phyloP scores from a whole-genome alignment of 1,140 invertebrate species.

The Drosophila varians region DNA sequence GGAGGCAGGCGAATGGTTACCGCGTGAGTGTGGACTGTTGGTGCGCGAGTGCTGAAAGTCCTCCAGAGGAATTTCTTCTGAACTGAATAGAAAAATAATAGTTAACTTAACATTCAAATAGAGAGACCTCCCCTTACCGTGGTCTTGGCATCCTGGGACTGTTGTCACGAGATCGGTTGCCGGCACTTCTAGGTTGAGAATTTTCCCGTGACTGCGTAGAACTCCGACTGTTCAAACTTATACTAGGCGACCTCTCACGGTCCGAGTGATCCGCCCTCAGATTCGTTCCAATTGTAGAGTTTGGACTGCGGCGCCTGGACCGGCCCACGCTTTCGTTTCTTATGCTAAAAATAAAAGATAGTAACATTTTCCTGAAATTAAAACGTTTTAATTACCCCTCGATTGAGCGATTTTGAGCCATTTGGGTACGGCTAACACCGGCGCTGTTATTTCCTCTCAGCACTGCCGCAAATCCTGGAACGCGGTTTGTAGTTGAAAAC shows the following conservation, averaged over 20 bases:
- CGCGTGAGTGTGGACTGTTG: slow-evolving; percentile 76
- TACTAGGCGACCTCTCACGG: slow-evolving; percentile 67
- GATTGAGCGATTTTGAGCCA: slow-evolving; percentile 77
- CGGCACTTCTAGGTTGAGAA: slow-evolving; percentile 63
- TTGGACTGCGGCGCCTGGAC: slow-evolving; percentile 71
- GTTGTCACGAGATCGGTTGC: slow-evolving; percentile 87
- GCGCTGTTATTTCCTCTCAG: slow-evolving; percentile 85
- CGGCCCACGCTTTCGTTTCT: slow-evolving; percentile 78
- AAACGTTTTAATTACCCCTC: slow-evolving; percentile 63
- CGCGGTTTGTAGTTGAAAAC: slow-evolving; percentile 86
- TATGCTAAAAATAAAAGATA: slow-evolving; percentile 49
- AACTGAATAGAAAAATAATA: slow-evolving; percentile 77
- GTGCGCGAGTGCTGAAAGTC: slow-evolving; percentile 86
- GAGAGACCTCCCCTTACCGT: slow-evolving; percentile 59
- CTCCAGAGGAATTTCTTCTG: slow-evolving; percentile 93
- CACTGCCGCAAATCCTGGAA: slow-evolving; percentile 89
- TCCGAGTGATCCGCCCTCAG: slow-evolving; percentile 34
- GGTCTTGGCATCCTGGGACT: slow-evolving; percentile 90
- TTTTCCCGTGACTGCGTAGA: slow-evolving; percentile 72
- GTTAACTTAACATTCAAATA: background rate
- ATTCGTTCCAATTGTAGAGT: slow-evolving; percentile 45
- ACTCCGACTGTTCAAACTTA: slow-evolving; percentile 65
- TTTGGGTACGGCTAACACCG: slow-evolving; percentile 75
- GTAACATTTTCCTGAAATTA: background rate
- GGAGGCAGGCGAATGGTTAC: slow-evolving; percentile 63